Evolutionary conservation across 2,113 vertebrate genomes (phyloP).

Genomic region (Cricetomys ansorgei): DNA sequence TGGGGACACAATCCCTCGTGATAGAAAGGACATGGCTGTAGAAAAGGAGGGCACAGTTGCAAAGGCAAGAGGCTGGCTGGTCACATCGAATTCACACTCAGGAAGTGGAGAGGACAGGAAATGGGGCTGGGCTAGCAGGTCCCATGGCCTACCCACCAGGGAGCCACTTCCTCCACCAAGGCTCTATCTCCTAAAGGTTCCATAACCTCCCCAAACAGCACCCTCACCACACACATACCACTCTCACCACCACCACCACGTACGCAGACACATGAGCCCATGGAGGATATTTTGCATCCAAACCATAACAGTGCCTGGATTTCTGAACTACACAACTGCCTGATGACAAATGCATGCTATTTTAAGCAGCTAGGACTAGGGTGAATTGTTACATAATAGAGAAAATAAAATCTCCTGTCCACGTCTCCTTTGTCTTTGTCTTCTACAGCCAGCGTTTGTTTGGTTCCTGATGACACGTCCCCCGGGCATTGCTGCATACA

Average conservation of each 20-base stretch:
- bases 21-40: not conserved
- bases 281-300: not conserved
- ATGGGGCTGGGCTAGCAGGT: not conserved
- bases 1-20: no score
- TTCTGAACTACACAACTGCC: not conserved
- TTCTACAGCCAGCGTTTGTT: conserved; percentile 43
- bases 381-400: conserved; percentile 7
- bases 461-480: not conserved
- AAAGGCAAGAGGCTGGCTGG: not conserved
- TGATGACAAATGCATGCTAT: not conserved
- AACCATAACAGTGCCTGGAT: not conserved
- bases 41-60: not conserved
- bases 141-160: not conserved
- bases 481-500: not conserved
- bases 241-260: no score
- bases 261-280: no score
- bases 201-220: not conserved
- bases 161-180: not conserved
- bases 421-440: conserved; percentile 20
- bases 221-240: no score
- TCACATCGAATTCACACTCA: not conserved
- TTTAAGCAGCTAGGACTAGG: not conserved
- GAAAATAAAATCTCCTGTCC: not conserved
- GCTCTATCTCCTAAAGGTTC: not conserved
- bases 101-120: not conserved